Conservation (phyloP, 2,113 vertebrate species). For the Fregata magnificens region DNA sequence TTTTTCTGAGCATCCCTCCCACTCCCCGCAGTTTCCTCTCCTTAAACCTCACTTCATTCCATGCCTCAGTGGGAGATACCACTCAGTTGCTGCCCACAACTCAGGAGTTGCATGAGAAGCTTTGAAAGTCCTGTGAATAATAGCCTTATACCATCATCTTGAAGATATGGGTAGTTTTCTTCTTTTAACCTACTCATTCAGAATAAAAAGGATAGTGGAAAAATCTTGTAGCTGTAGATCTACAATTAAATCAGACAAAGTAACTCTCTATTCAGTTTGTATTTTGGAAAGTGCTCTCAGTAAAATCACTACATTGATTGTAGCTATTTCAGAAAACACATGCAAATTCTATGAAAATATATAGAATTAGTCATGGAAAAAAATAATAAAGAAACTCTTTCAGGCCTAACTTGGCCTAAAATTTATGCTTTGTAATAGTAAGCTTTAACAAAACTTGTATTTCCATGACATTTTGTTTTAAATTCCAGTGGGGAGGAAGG, state of each 20-base stretch:
- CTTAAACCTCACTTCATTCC: background rate
- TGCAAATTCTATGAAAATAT: background rate
- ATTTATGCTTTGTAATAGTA: background rate
- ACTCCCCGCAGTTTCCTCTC: background rate
- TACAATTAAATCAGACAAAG: background rate
- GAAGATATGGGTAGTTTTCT: background rate
- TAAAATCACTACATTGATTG: background rate
- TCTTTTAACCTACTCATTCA: background rate
- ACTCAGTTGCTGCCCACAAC: background rate
- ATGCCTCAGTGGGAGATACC: background rate
- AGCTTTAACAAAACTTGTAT: background rate
- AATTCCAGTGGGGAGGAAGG: background rate
- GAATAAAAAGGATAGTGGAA: background rate
- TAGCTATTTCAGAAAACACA: background rate
- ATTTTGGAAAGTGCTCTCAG: background rate
- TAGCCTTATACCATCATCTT: background rate
- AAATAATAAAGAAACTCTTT: background rate
- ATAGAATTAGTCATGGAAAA: background rate
- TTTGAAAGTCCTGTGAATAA: background rate
- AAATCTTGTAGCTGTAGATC: background rate
- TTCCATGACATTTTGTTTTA: conserved; percentile 1
- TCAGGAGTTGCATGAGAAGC: background rate
- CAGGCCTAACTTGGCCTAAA: background rate
- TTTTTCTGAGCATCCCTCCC: background rate
- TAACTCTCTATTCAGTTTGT: background rate